Base-by-base conservation (phyloP, 2,888 invertebrate species). In the Heliconius ismenius region DNA sequence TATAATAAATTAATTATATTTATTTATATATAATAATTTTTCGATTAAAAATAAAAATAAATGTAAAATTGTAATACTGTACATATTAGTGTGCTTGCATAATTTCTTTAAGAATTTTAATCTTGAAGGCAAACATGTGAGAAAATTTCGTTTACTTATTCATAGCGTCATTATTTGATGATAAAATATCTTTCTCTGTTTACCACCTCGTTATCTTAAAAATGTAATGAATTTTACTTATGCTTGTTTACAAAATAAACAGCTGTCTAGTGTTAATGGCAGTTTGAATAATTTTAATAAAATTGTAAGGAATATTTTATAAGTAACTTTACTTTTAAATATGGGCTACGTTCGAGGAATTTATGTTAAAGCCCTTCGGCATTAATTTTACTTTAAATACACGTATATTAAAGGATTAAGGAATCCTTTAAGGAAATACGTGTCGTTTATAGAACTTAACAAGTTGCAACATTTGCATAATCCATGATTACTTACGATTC, bases 101-200 rank as follows among this genome's bases (percentile, higher is more conserved):
- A 21, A 69, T 49, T 28, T 15, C n/a, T 32, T 36, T n/a, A 15
- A 58, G n/a, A 58, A n/a, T 70, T 70, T 70, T 70, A 58, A 73
- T 63, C 18, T 21, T 26, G 7, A 39, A 43, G 21, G 73, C 39
- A 73, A 73, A 63, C 60, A 73, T 43, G 43, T 26, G 43, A 73
- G 39, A 73, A 62, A 7, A 58, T 58, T 70, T 73, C 39, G 26
- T 39, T 62, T 39, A 39, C 39, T 62, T 26, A 73, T 73, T 62
- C 39, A 15, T 73, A 62, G 39, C 63, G 62, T 73, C 73, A 63
- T 43, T 73, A 63, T 73, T 73, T 73, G 63, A 63, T 43, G 60
- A 62, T 43, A 43, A 73, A 63, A 73, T 73, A 62, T 73, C 43
- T 73, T 36, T 15, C 62, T 73, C 73, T 73, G 62, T 73, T 73